Evolutionary conservation across 2,888 invertebrate genomes (phyloP).

Genomic region (Hanleya hanleyi): DNA sequence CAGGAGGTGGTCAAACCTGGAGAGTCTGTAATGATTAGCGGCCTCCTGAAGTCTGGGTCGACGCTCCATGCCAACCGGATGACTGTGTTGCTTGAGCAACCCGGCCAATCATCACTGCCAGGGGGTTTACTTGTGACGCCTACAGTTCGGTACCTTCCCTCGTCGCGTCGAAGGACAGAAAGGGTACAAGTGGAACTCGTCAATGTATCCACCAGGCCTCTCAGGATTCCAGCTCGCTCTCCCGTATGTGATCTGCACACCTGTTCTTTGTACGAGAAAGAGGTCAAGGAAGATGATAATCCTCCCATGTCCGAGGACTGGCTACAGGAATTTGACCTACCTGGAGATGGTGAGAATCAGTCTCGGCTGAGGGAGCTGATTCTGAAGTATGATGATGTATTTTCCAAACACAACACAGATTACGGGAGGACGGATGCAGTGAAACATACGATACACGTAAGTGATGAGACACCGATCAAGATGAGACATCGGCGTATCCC

Average conservation of each 20-base stretch:
- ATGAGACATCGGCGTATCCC: not conserved
- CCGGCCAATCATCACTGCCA: not conserved
- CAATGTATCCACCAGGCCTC: not conserved
- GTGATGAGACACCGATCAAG: not conserved
- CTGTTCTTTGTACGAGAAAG: not conserved
- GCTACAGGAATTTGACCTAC: not conserved
- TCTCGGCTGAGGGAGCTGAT: not conserved
- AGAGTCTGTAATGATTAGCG: not conserved
- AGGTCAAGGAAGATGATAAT: not conserved
- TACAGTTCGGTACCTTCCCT: not conserved
- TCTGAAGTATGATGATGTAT: not conserved
- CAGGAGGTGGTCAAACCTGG: not conserved
- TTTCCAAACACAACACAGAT: not conserved
- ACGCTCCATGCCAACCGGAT: not conserved
- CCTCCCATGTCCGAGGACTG: not conserved
- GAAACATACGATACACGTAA: slow-evolving; percentile 3
- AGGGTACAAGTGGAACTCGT: not conserved
- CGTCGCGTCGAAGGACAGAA: not conserved
- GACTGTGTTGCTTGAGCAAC: not conserved
- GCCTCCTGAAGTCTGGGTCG: not conserved
- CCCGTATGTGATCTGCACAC: not conserved
- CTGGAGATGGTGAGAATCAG: not conserved
- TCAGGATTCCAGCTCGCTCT: not conserved
- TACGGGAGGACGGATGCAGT: slow-evolving; percentile 1
- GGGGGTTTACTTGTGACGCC: not conserved